Percentiles rank a stretch among this genome's conserved stretches.
These are phyloP conservation scores for Clusia tigrina DNA, from an alignment of 2,888 invertebrate species.

Conservation along the genomic window DNA sequence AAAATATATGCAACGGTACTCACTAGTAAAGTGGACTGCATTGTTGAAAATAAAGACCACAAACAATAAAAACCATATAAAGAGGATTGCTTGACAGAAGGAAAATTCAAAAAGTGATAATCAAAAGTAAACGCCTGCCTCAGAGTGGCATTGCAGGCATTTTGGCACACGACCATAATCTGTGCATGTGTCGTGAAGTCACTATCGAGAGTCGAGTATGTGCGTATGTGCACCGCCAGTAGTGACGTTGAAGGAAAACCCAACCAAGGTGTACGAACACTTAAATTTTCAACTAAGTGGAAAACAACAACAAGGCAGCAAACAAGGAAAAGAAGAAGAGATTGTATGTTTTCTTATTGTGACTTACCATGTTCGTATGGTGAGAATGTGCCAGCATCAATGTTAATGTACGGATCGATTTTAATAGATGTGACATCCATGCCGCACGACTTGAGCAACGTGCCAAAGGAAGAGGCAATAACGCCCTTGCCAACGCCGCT, in stretches of 20 bases:
- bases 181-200: no score
- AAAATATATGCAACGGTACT: no score
- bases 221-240: no score
- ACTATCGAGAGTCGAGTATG: no score
- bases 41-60: no score
- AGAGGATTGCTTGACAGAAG: no score
- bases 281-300: neutral
- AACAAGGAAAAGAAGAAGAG: constrained; percentile 11
- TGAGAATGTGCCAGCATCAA: constrained; percentile 98
- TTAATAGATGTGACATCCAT: constrained; percentile 98
- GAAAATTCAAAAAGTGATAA: no score
- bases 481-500: constrained; percentile 98
- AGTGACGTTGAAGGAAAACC: neutral
- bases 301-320: constrained; percentile 11
- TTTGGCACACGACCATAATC: no score
- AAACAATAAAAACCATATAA: no score
- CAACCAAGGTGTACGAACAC: neutral
- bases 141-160: no score
- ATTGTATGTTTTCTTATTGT: neutral
- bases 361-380: constrained; percentile 96
- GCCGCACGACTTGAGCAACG: constrained; percentile 93
- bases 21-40: no score
- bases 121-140: no score
- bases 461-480: constrained; percentile 94
- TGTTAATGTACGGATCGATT: constrained; percentile 99